Base-by-base conservation (phyloP, 2,113 vertebrate genomes). In the Dunckerocampus dactyliophorus region DNA sequence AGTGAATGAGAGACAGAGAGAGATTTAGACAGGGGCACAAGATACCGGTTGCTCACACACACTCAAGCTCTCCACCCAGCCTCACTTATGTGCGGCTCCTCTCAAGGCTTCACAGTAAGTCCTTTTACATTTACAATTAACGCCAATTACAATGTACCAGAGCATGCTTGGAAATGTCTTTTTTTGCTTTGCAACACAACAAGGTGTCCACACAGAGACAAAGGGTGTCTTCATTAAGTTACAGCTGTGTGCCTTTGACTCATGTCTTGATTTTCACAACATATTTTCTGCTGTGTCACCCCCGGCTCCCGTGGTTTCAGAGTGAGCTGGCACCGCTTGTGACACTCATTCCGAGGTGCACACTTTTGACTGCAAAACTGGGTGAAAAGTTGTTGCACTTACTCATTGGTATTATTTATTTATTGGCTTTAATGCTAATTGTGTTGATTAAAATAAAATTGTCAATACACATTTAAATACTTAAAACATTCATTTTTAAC, bases 51-150 rank as follows among this genome's bases (percentile, higher is more conserved):
- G 80, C 73, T 72, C 60, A 65, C 0, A 60, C 42, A 67, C 58
- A 59, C 57, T 70, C 70, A 22, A 47, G 69, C 58, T 80, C 74
- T 50, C 57, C 77, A 59, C 59, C 76, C 64, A 72, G 48, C 72
- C 72, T 84, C 54, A 67, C 82, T 24, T 85, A 87, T 89, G 87
- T 87, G 87, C 74, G 85, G 84, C 66, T 86, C 84, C 63, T 85
- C 76, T 70, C 75, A 83, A 82, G 87, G 85, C 84, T 87, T 86
- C 67, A 81, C 69, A 75, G 87, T 89, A 82, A 89, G 85, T 87
- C 16, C 62, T n/a, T 56, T 45, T 80, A 62, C 22, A 49, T 63
- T 63, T 21, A 65, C 6, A 47, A 39, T 46, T 55, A 45, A 52
- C 65, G 6, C 16, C 56, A 13, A 37, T 2, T 48, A 14, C 12